Evolutionary conservation across 2,113 vertebrate genomes (phyloP).

Genomic region (Polyodon spathula): DNA sequence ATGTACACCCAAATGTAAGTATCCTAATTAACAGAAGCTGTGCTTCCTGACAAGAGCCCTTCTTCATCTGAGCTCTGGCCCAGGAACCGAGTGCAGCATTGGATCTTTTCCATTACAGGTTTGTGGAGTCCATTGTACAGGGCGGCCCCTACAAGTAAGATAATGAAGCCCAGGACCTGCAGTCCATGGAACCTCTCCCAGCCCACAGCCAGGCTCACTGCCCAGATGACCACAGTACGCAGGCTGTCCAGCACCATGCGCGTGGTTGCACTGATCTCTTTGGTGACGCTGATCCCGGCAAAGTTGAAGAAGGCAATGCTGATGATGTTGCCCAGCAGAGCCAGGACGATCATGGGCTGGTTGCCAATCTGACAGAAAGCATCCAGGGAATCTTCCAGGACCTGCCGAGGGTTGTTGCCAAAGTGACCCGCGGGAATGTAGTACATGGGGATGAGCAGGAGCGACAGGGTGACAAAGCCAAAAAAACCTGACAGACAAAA

Average conservation of each 20-base stretch:
- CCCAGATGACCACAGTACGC: conserved; percentile 83
- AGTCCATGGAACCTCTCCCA: conserved; percentile 81
- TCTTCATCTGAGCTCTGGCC: conserved; percentile 46
- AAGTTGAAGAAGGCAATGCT: conserved; percentile 97
- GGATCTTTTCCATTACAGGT: conserved; percentile 55
- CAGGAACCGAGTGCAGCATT: conserved; percentile 4
- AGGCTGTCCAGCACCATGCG: conserved; percentile 94
- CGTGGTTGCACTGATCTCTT: conserved; percentile 90
- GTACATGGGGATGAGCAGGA: conserved; percentile 84
- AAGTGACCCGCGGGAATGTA: conserved; percentile 70
- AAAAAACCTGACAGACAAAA: conserved; percentile 67
- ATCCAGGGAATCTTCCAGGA: conserved; percentile 73
- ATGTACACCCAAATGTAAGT: conserved; percentile 35
- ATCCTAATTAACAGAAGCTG: conserved; percentile 21
- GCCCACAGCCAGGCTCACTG: conserved; percentile 67
- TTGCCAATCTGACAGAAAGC: conserved; percentile 84
- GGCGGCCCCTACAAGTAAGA: conserved; percentile 66
- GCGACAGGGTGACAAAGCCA: conserved; percentile 72
- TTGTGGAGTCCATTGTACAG: conserved; percentile 82
- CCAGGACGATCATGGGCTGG: conserved; percentile 69
- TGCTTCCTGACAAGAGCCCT: conserved; percentile 47
- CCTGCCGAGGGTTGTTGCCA: conserved; percentile 52
- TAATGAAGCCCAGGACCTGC: conserved; percentile 76
- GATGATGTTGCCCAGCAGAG: conserved; percentile 76
- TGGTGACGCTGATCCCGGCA: conserved; percentile 88